These are phyloP conservation scores for Criorhina ranunculi DNA, from an alignment of 2,888 invertebrate genomes.

Conservation along the genomic window DNA sequence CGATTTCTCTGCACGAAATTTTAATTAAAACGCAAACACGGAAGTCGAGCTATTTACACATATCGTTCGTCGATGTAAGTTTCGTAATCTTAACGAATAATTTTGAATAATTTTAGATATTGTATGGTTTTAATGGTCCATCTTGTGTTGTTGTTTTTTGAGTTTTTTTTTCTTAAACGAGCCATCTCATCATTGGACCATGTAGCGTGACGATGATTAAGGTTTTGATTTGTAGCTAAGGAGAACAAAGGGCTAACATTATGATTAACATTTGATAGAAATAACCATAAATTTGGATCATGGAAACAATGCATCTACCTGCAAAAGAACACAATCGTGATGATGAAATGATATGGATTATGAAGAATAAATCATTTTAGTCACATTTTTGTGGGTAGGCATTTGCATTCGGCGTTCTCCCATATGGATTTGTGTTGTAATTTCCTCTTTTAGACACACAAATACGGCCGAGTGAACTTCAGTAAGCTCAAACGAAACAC, in stretches of 20 bases:
- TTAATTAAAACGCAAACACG: slow-evolving; percentile 62
- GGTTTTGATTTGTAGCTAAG: slow-evolving; percentile 16
- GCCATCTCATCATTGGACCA: slow-evolving; percentile 10
- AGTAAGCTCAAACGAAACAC: no score
- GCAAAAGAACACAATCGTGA: not conserved
- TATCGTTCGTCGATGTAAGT: slow-evolving; percentile 30
- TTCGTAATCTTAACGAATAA: slow-evolving; percentile 34
- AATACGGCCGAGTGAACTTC: no score
- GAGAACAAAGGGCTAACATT: slow-evolving; percentile 4
- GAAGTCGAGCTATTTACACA: slow-evolving; percentile 38
- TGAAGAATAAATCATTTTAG: no score
- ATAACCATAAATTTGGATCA: slow-evolving; percentile 17
- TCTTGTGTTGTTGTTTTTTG: slow-evolving; percentile 1
- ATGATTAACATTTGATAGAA: slow-evolving; percentile 1
- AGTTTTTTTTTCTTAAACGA: slow-evolving; percentile 12
- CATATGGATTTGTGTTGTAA: no score
- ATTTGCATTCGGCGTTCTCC: no score
- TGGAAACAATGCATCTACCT: not conserved
- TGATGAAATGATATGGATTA: no score
- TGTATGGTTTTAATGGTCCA: not conserved
- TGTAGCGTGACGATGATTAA: slow-evolving; percentile 15
- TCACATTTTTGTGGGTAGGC: no score
- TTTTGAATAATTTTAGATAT: slow-evolving; percentile 34
- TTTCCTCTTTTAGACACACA: no score
- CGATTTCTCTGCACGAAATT: slow-evolving; percentile 53